A percentile compares a stretch with the other conserved stretches of the same genome.
phyloP scores from a whole-genome alignment of 2,888 invertebrate species.

The Folsomia candida region DNA sequence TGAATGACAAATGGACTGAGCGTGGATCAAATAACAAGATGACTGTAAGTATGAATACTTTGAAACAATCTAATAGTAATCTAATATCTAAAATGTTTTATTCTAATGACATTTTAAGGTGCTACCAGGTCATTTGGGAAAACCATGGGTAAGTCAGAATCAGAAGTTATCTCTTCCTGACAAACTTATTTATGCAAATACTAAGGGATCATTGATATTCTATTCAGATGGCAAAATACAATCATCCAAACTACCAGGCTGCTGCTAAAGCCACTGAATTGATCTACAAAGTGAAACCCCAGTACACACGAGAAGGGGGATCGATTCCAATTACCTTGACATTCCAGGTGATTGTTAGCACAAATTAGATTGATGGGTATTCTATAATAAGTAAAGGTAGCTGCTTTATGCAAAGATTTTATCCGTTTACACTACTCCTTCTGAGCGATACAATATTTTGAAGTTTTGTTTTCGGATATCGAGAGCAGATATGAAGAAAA shows the following conservation, averaged over 20 bases:
- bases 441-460: too few species aligned
- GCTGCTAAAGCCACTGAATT: constrained; percentile 75
- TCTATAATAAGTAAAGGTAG: too few species aligned
- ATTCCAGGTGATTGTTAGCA: constrained; percentile 58
- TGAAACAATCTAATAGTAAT: too few species aligned
- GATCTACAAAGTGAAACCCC: constrained; percentile 87
- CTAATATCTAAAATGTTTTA: neutral
- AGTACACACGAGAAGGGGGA: constrained; percentile 94
- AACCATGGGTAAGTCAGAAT: neutral
- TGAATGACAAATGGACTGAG: constrained; percentile 73
- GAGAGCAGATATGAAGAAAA: too few species aligned
- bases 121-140: neutral
- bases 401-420: too few species aligned
- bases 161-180: neutral
- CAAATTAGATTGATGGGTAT: constrained; percentile 13
- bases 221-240: constrained; percentile 73
- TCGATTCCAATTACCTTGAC: constrained; percentile 95
- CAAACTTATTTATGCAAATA: too few species aligned
- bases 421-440: too few species aligned
- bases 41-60: constrained; percentile 60
- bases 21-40: constrained; percentile 83
- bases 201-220: too few species aligned
- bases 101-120: neutral
- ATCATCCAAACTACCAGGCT: constrained; percentile 88
- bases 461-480: too few species aligned